These are phyloP conservation scores for Chromobotia macracanthus DNA, from an alignment of 2,797 vertebrate species.

Conservation along the genomic window DNA sequence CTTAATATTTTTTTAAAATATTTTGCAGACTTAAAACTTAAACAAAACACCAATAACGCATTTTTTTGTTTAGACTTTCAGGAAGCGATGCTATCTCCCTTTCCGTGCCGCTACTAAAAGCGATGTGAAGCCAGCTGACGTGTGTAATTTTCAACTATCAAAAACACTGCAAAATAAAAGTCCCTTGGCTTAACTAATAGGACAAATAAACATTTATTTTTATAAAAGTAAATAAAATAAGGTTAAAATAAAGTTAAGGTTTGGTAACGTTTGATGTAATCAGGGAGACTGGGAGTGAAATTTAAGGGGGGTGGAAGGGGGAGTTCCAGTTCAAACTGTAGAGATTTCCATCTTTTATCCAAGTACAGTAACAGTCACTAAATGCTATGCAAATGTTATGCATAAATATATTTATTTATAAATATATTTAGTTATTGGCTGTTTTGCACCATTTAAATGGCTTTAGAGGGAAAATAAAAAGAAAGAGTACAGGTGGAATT, in stretches of 20 bases:
- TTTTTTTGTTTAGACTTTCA: constrained; percentile 39
- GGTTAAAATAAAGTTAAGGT: too few relatives aligned
- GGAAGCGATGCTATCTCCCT: constrained; percentile 24
- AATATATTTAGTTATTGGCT: constrained; percentile 16
- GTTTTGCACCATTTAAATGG: background rate
- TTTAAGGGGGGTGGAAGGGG: too few relatives aligned
- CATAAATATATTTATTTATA: too few relatives aligned
- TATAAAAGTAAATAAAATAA: too few relatives aligned
- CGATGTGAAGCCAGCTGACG: constrained; percentile 12
- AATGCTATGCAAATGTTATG: too few relatives aligned
- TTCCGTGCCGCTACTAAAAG: constrained; percentile 37
- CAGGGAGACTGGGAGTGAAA: too few relatives aligned
- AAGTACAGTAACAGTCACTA: too few relatives aligned
- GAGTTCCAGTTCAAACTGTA: too few relatives aligned
- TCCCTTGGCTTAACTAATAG: background rate
- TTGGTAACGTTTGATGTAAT: too few relatives aligned
- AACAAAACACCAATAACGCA: constrained; percentile 28
- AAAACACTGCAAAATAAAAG: constrained; percentile 49
- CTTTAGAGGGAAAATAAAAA: background rate
- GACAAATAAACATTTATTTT: too few relatives aligned
- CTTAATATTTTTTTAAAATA: background rate
- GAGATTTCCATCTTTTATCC: too few relatives aligned
- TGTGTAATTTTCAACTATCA: constrained; percentile 22
- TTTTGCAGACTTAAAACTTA: background rate
- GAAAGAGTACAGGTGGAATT: background rate